A percentile compares a stretch with the other conserved stretches of the same genome.
phyloP scores from a whole-genome alignment of 2,797 vertebrate genomes.

The Tenualosa thibaudeaui region DNA sequence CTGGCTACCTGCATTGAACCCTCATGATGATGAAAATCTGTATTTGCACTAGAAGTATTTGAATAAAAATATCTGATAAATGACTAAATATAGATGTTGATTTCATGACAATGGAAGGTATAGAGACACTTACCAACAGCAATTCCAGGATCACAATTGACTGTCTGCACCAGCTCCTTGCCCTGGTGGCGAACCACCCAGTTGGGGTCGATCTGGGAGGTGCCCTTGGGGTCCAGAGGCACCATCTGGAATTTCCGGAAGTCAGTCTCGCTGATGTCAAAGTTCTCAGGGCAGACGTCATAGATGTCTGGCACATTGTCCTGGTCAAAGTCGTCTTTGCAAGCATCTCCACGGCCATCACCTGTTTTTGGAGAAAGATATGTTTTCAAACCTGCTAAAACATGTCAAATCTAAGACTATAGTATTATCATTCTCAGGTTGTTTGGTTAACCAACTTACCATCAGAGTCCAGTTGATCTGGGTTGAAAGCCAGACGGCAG shows the following conservation, averaged over 20 bases:
- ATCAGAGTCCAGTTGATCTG: constrained; percentile 90
- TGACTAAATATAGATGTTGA: background rate
- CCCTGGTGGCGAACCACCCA: constrained; percentile 98
- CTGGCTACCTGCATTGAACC: no score
- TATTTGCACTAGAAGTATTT: background rate
- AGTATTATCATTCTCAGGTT: background rate
- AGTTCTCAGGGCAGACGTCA: constrained; percentile 95
- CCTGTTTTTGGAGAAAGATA: constrained; percentile 64
- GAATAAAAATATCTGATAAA: background rate
- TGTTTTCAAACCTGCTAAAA: background rate
- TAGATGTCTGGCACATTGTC: constrained; percentile 93
- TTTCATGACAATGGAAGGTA: background rate
- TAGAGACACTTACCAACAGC: constrained; percentile 85
- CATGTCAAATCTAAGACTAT: background rate
- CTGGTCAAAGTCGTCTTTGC: constrained; percentile 96
- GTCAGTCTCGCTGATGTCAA: constrained; percentile 93
- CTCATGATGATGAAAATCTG: no score
- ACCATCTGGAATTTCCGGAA: constrained; percentile 99
- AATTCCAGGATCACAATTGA: constrained; percentile 97
- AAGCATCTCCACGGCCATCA: constrained; percentile 94
- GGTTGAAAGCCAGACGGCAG: constrained; percentile 89
- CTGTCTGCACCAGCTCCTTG: constrained; percentile 96
- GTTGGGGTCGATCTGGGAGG: constrained; percentile 97
- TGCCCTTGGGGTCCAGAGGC: constrained; percentile 96
- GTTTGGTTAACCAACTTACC: constrained; percentile 70